Evolutionary conservation across 2,113 vertebrate genomes (phyloP).

Genomic region (Trochalopteron elliotii): DNA sequence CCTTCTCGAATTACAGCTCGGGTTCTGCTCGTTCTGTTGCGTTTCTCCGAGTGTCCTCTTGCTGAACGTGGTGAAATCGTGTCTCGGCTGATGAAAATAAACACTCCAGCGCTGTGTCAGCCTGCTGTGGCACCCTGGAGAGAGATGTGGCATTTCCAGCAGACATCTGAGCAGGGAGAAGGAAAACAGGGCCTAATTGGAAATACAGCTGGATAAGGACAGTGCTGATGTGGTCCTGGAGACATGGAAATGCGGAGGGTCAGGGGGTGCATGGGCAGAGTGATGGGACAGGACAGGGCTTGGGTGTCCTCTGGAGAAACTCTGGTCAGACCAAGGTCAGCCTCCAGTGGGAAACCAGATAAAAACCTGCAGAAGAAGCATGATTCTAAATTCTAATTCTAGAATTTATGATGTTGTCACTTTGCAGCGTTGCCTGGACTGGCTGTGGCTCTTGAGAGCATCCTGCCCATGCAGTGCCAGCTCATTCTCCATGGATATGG

Average conservation of each 20-base stretch:
- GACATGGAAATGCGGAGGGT: fast-evolving
- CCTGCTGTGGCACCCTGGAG: background rate
- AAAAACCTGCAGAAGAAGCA: background rate
- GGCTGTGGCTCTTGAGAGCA: background rate
- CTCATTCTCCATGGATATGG: fast-evolving
- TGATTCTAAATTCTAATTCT: background rate
- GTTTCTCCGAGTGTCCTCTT: background rate
- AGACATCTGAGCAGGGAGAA: background rate
- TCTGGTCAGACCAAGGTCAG: background rate
- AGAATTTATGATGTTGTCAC: background rate
- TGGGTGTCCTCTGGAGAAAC: background rate
- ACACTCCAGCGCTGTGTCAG: background rate
- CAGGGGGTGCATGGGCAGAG: fast-evolving
- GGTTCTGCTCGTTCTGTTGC: background rate
- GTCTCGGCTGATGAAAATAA: background rate
- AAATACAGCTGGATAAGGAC: background rate
- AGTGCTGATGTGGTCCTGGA: background rate
- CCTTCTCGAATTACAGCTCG: background rate
- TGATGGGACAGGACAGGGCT: fast-evolving
- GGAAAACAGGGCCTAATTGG: background rate
- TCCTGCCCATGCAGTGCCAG: fast-evolving
- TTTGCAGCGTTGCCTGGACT: background rate
- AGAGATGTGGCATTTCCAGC: background rate
- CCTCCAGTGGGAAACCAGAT: background rate
- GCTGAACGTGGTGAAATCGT: background rate